These are phyloP conservation scores for Ametastegia equiseti DNA, from an alignment of 2,888 invertebrate species.

Conservation along the genomic window DNA sequence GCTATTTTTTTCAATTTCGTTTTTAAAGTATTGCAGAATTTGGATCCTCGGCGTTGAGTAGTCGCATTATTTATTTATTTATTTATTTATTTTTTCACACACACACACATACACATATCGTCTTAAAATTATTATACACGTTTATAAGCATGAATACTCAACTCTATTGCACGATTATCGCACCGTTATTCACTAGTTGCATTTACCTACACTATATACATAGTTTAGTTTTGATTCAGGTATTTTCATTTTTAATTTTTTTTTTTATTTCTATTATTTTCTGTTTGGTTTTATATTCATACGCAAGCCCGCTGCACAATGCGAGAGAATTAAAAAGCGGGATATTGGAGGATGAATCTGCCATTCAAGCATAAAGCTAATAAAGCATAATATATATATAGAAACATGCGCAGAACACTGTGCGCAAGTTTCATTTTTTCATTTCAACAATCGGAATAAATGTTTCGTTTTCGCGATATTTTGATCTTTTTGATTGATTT, in stretches of 20 bases:
- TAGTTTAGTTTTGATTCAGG: slow-evolving; percentile 16
- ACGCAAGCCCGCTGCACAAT: slow-evolving; percentile 11
- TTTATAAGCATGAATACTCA: slow-evolving; percentile 8
- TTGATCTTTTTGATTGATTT: too few relatives aligned
- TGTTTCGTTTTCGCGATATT: too few relatives aligned
- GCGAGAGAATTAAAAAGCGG: background rate
- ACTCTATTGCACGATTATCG: slow-evolving; percentile 39
- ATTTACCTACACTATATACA: slow-evolving; percentile 10
- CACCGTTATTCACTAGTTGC: slow-evolving; percentile 41
- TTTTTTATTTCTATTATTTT: slow-evolving; percentile 15
- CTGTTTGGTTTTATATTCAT: too few relatives aligned
- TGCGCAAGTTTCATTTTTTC: too few relatives aligned
- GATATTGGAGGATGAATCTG: background rate
- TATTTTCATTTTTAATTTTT: too few relatives aligned
- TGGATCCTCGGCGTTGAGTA: slow-evolving; percentile 17
- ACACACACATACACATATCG: too few relatives aligned
- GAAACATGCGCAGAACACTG: background rate
- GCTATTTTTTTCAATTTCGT: slow-evolving; percentile 48
- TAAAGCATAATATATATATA: background rate
- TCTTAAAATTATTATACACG: background rate
- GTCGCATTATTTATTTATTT: background rate
- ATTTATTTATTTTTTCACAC: slow-evolving; percentile 1
- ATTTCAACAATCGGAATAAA: too few relatives aligned
- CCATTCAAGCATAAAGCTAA: background rate
- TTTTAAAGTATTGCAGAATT: slow-evolving; percentile 40